Conservation (phyloP, 2,113 vertebrate genomes). For the Tragelaphus scriptus region DNA sequence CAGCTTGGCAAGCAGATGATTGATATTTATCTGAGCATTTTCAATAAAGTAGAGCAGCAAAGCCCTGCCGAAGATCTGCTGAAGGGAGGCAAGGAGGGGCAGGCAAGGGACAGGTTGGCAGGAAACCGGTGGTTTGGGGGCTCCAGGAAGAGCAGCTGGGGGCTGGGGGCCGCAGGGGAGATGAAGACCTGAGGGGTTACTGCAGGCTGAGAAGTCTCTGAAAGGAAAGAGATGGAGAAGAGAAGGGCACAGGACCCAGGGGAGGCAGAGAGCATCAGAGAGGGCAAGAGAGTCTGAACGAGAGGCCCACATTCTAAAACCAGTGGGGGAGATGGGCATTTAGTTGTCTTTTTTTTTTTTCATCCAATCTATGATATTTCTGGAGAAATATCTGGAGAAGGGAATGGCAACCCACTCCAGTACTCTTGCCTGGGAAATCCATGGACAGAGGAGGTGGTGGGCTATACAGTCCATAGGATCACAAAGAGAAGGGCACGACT, state of each 20-base stretch:
- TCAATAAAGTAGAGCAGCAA: not conserved
- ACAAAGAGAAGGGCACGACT: not conserved
- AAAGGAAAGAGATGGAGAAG: not conserved
- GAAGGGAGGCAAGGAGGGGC: not conserved
- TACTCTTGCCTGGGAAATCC: not conserved
- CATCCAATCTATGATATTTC: not conserved
- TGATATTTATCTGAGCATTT: not conserved
- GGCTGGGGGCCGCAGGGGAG: not conserved
- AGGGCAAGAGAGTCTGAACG: not conserved
- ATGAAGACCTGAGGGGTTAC: not conserved
- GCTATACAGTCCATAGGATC: not conserved
- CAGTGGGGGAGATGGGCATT: not conserved
- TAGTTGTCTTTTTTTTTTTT: not conserved
- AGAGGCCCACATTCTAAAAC: not conserved
- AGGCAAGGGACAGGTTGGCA: not conserved
- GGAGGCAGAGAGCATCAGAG: not conserved
- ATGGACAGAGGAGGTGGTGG: not conserved
- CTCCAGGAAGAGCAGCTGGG: not conserved
- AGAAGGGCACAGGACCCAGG: not conserved
- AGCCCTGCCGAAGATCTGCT: fast-evolving
- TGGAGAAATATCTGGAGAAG: not conserved
- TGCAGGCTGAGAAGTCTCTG: not conserved
- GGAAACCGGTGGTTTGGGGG: not conserved
- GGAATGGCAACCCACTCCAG: not conserved
- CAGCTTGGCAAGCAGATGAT: not conserved